Percentiles rank a stretch among this genome's conserved stretches.
These are phyloP conservation scores for Aspidoscelis tigris DNA, from an alignment of 2,113 vertebrate species.

Conservation along the genomic window DNA sequence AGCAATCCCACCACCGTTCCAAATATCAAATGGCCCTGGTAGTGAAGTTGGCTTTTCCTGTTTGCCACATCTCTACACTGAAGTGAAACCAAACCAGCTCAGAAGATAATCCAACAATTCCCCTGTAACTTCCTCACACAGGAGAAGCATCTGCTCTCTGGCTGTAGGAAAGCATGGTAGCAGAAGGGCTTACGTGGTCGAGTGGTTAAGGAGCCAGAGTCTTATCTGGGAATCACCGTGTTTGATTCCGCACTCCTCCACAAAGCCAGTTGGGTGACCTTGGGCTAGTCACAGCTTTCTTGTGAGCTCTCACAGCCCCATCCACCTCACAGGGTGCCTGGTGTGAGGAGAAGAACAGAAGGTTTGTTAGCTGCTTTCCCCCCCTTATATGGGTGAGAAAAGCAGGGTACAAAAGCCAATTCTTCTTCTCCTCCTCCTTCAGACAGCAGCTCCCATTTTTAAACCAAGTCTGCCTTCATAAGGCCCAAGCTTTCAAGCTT, in stretches of 20 bases:
- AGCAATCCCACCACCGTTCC: background rate
- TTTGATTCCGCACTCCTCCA: no score
- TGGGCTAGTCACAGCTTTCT: no score
- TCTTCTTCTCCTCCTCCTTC: background rate
- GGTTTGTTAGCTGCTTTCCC: no score
- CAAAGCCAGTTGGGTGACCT: no score
- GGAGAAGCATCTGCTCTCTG: background rate
- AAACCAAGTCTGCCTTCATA: background rate
- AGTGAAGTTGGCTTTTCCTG: background rate
- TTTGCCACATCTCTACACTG: fast-evolving
- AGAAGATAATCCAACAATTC: background rate
- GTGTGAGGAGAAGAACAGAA: no score
- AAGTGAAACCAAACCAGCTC: background rate
- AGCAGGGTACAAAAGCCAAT: no score
- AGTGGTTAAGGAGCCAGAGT: no score
- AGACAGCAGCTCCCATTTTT: background rate
- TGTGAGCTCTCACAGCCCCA: no score
- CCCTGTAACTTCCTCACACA: fast-evolving
- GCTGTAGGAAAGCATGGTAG: background rate
- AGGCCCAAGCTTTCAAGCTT: slow-evolving; percentile 1
- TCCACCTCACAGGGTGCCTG: no score
- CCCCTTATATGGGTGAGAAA: no score
- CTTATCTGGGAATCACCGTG: no score
- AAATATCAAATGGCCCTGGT: background rate
- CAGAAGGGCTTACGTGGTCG: background rate